Evolutionary conservation across 2,888 invertebrate genomes (phyloP), one percentile per base, ranked within the genome.

Genomic region (Drosophila yooni): DNA sequence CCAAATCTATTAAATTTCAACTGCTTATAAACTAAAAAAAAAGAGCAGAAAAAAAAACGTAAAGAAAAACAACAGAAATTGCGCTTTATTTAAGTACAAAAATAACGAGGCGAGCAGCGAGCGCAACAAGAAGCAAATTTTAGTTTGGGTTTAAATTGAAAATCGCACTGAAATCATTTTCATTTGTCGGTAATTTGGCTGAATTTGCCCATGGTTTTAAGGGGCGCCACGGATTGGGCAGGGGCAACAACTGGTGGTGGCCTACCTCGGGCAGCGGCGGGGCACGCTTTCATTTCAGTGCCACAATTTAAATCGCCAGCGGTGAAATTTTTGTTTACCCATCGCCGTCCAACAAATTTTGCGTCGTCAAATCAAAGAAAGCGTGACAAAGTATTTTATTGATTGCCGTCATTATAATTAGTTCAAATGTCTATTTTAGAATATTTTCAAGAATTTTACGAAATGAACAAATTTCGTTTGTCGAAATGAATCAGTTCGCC

Each of bases 1-100:
- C 87, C 87, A 87, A 87, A 87, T 87, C 88, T 90, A 87, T 87
- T 83, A 90, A 87, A 90, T 87, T 87, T 87, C 80, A 90, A 78
- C 76, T 88, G 85, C 67, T 88, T 83, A 88, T 81, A 86, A 86
- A 85, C 81, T 79, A 88, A 46, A 66, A 61, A 57, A n/a, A 75
- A 43, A 52, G n/a, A 50, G 52, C 33, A 36, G 10, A 46, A 15
- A 31, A 54, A 54, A 27, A 29, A 25, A n/a, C 8, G 36, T 34
- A 50, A 66, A 48, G 27, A 34, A 64, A 56, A 56, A 81, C 54
- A 70, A 67, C 75, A 74, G 65, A 89, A 87, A 87, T 86, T 89
- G 85, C 89, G 85, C 88, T 87, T 89, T 85, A 89, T 82, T 89
- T 84, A 89, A 86, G 85, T 84, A 86, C 82, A 79, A 82, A 89